Evolutionary conservation across 2,888 invertebrate genomes (phyloP).

Genomic region (Cosmia trapezina): DNA sequence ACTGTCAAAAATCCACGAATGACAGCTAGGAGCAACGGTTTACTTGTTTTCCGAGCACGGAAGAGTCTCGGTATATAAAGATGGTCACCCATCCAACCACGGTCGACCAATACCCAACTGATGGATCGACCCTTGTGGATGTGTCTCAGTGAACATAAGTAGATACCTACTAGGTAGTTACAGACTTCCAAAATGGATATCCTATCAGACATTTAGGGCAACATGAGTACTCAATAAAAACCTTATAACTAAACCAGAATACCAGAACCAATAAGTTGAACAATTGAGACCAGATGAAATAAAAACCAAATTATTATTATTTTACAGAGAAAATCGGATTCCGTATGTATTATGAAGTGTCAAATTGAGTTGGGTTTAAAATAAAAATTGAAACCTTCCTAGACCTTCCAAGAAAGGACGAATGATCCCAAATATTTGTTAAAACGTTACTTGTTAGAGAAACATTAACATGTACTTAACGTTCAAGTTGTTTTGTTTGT

Average conservation of each 20-base stretch:
- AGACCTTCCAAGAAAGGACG: neutral
- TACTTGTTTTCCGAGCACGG: no score
- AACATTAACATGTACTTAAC: constrained; percentile 12
- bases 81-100: no score
- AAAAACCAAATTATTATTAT: neutral
- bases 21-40: no score
- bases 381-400: neutral
- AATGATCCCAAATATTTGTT: neutral
- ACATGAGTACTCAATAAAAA: neutral
- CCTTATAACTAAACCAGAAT: neutral
- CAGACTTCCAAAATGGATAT: neutral
- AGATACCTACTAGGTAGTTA: neutral
- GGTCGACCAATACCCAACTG: no score
- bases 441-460: constrained; percentile 9
- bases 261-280: no score
- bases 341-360: neutral
- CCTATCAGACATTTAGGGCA: no score
- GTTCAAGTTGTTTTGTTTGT: constrained; percentile 34
- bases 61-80: no score
- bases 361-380: no score
- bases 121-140: no score
- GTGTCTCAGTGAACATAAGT: neutral
- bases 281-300: neutral
- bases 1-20: no score
- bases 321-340: neutral